A percentile compares a stretch with the other conserved stretches of the same genome.
phyloP scores from a whole-genome alignment of 2,113 vertebrate genomes.

The Cololabis saira region DNA sequence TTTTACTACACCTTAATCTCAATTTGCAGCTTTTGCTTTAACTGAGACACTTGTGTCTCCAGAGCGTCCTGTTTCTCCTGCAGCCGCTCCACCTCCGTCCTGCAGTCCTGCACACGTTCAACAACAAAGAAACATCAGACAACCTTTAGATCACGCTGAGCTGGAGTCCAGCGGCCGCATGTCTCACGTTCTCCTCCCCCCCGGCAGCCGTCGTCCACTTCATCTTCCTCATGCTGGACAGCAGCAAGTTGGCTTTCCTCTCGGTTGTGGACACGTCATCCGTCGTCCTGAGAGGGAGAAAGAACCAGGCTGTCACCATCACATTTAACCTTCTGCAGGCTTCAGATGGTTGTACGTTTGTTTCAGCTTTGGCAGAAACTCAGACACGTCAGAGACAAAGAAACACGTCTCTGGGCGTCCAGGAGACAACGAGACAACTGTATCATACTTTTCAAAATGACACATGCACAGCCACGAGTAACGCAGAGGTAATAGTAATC shows the following conservation, averaged over 20 bases:
- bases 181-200: slow-evolving; percentile 73
- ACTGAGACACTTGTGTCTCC: slow-evolving; percentile 82
- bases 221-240: slow-evolving; percentile 92
- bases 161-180: slow-evolving; percentile 1
- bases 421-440: neutral
- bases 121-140: slow-evolving; percentile 1
- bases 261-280: slow-evolving; percentile 90
- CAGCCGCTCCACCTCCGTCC: slow-evolving; percentile 79
- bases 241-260: slow-evolving; percentile 91
- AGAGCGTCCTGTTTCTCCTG: slow-evolving; percentile 84
- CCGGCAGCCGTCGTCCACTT: slow-evolving; percentile 89
- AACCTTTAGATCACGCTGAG: slow-evolving; percentile 3
- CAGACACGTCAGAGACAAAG: neutral
- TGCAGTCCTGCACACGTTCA: slow-evolving; percentile 61
- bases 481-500: no score
- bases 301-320: neutral
- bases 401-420: neutral
- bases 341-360: neutral
- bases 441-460: slow-evolving; percentile 12
- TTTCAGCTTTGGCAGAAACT: neutral
- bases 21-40: slow-evolving; percentile 87
- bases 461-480: no score
- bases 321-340: neutral
- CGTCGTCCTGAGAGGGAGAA: slow-evolving; percentile 81
- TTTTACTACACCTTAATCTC: slow-evolving; percentile 84